Evolutionary conservation across 2,888 invertebrate species (phyloP), one percentile per base, ranked within the genome.

Genomic region (Vesta saturnalis): DNA sequence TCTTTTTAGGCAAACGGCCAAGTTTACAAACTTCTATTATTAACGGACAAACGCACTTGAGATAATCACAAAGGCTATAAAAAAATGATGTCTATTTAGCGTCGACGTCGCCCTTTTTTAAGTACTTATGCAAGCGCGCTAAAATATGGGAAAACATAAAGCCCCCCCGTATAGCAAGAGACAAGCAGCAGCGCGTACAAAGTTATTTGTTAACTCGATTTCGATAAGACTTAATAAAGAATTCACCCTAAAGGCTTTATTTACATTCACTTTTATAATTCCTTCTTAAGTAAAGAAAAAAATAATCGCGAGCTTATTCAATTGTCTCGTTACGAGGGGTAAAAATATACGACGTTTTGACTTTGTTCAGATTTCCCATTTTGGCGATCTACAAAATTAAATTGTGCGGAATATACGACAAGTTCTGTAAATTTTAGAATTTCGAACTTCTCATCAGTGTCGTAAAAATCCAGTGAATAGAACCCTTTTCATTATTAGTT

Each of bases 11-110:
- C 63, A 68, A 63, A 68, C 63, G 49, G 56, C 63, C 47, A 60
- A 68, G 82, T 82, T 81, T 81, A 80, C 81, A 80, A 79, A 81
- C 80, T 78, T 78, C 77, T 78, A 82, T 82, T 81, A 82, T 80
- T 81, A 81, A 82, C 81, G 81, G 81, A 76, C 80, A 80, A 81
- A 80, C 80, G 78, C 80, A 80, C 80, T 80, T 77, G 76, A 70
- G 54, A 66, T 62, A 61, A 65, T 65, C 69, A 69, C 64, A 69
- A 70, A 66, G 70, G 63, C 57, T 56, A 66, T 70, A 64, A 60
- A 61, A 66, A 61, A 69, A 69, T 68, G 68, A 68, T 56, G 68
- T 60, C 68, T 68, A 68, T 64, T 68, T 68, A 68, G 64, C 35
- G 60, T 23, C 56, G 14, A 30, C 62, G 49, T 39, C 46, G 55